A percentile compares a stretch with the other conserved stretches of the same genome.
These are phyloP conservation scores for Diachasma alloeum DNA, from an alignment of 1,140 invertebrate genomes.

Conservation along the genomic window DNA sequence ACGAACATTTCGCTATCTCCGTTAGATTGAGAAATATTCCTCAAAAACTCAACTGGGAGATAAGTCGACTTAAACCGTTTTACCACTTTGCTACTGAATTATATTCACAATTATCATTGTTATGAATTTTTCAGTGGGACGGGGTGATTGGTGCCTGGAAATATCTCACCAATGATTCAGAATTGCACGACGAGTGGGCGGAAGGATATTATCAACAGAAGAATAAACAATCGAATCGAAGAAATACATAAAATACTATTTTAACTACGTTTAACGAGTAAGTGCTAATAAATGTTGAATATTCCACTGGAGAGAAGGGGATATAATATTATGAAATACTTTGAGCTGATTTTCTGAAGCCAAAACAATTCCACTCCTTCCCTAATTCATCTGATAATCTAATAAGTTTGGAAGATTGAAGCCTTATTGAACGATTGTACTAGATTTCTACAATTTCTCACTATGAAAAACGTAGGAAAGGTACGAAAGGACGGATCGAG, in stretches of 20 bases:
- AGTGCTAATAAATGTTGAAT: conserved; percentile 12
- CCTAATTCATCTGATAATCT: neutral
- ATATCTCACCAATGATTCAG: conserved; percentile 44
- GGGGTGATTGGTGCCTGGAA: conserved; percentile 68
- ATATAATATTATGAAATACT: neutral
- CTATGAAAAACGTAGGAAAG: neutral
- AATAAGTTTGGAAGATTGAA: conserved; percentile 7
- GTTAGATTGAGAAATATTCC: too few relatives aligned
- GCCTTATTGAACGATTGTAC: neutral
- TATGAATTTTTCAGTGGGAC: conserved; percentile 68
- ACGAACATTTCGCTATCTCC: too few relatives aligned
- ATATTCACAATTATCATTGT: neutral
- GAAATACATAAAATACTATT: neutral
- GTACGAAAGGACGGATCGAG: too few relatives aligned
- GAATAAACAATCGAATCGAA: neutral
- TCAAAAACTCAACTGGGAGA: too few relatives aligned
- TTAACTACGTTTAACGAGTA: neutral
- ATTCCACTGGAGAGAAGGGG: neutral
- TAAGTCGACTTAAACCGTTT: too few relatives aligned
- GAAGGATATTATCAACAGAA: neutral
- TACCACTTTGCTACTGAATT: too few relatives aligned
- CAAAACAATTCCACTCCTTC: neutral
- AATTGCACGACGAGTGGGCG: neutral
- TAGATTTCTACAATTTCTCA: neutral
- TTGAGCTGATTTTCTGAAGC: conserved; percentile 8